phyloP scores from a whole-genome alignment of 2,888 invertebrate species.

The Ennomos fuscantarius region DNA sequence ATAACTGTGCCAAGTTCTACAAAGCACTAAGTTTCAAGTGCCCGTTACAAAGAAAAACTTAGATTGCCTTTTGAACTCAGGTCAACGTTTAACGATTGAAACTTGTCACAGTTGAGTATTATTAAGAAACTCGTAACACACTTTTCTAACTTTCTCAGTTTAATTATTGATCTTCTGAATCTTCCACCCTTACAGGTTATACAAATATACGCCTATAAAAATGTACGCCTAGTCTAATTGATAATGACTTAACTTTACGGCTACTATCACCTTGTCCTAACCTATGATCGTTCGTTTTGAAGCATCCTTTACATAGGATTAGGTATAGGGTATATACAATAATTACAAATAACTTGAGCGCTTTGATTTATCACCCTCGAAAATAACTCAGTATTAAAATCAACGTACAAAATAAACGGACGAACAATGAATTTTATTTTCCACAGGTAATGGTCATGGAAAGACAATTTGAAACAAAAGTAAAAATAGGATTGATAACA shows the following conservation, averaged over 20 bases:
- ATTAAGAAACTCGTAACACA: slow-evolving; percentile 17
- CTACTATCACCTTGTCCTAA: slow-evolving; percentile 82
- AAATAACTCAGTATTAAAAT: slow-evolving; percentile 32
- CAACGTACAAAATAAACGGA: slow-evolving; percentile 8
- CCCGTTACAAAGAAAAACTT: slow-evolving; percentile 24
- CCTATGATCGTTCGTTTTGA: slow-evolving; percentile 71
- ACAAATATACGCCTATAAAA: slow-evolving; percentile 6
- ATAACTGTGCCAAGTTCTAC: slow-evolving; percentile 33
- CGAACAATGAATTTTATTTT: not conserved
- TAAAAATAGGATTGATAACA: too few relatives aligned
- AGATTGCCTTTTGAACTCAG: slow-evolving; percentile 27
- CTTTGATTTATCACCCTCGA: slow-evolving; percentile 52
- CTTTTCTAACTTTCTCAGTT: slow-evolving; percentile 15
- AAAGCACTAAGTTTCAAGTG: slow-evolving; percentile 27
- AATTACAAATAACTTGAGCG: slow-evolving; percentile 77
- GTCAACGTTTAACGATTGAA: slow-evolving; percentile 23
- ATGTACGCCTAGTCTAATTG: slow-evolving; percentile 38
- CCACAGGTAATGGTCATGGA: too few relatives aligned
- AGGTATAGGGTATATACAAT: slow-evolving; percentile 70
- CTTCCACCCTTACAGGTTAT: slow-evolving; percentile 8
- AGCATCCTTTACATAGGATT: slow-evolving; percentile 63
- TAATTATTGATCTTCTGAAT: slow-evolving; percentile 11
- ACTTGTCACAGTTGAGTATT: slow-evolving; percentile 24
- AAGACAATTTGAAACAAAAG: too few relatives aligned
- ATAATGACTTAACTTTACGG: slow-evolving; percentile 66